Evolutionary conservation across 2,797 vertebrate species (phyloP), one percentile per base, ranked within the genome.

Genomic region (Cheirogaleus major): DNA sequence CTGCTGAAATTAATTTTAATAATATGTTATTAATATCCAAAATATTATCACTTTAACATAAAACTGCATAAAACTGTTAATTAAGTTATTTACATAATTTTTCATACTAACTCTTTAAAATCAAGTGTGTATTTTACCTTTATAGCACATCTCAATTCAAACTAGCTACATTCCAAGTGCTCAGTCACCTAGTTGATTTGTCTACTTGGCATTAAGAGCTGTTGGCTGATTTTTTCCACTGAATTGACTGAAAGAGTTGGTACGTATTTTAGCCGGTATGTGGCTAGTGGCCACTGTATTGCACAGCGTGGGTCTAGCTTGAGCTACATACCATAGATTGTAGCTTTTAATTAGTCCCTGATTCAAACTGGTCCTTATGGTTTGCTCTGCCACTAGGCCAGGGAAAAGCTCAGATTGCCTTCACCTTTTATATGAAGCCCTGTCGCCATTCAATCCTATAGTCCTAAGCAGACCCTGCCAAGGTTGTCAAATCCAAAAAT

Each of bases 401-500:
- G 43, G 45, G 76, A 45, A 96, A 96, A 83, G 23, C 32, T 90
- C 80, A 80, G 20, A 52, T 61, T 43, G 23, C 38, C 7, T 35
- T 95, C 82, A 78, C 35, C 15, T 93, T 94, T 89, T 94, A 52
- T 32, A 88, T 32, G 61, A 20, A 93, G 14, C 15, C 38, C 38
- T 48, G n/a, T 80, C 17, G 25, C 35, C 59, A 63, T 57, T 83
- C 18, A 91, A 30, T 93, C 35, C n/a, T 85, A 9, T 27, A 67
- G 88, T 89, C 69, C 57, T 61, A n/a, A 65, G 50, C 41, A 94
- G 63, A 87, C 50, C 4, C 45, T 95, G 59, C 63, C 48, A 63
- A 94, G 17, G 38, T 87, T 91, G 89, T 96, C 50, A 93, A 86
- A 96, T 75, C 22, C 38, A 79, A 89, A 96, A 93, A 32, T 83